Evolutionary conservation across 1,140 invertebrate genomes (phyloP), one percentile per base, ranked within the genome.

Genomic region (Heliconius himera): DNA sequence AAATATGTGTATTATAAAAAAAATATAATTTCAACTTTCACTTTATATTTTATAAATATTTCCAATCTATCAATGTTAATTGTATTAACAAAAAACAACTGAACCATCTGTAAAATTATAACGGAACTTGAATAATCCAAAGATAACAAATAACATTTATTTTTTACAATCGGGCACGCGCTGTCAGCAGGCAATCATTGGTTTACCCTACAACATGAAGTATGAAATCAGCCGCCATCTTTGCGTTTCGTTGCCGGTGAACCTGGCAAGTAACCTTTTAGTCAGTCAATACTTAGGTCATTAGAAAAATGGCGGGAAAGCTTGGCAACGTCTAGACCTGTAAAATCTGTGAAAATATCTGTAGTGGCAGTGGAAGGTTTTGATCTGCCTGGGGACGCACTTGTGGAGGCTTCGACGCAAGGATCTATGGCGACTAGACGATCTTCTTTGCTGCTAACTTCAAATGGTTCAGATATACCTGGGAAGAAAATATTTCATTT

Each of bases 401-500:
- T 90, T 22, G 86, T 83, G 0, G 89, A 89, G 0, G 92, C 80
- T 38, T 89, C 87, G 22, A 88, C 83, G 73, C 84, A 86, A 1
- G 88, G 80, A 22, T 92, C 90, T 76, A 89, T 78, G 1, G 86
- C 71, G 2, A 90, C 88, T 49, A 91, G 70, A n/a, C 79, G 86
- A 81, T 95, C 92, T 72, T 93, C 91, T 79, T 89, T 93, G 41
- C 88, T 89, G 78, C 92, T 90, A 1, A 94, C 94, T 81, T 95
- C 94, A 78, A 95, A 95, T 0, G 92, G 89, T n/a, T 94, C 91
- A 1, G 94, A 95, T 83, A 95, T 94, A 79, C 94, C 94, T 95
- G 84, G 22, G 54, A 29, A 60, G 8, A 9, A 66, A 66, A 66
- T 66, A 5, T 56, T 16, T 29, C 29, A 3, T 22, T 60, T 60